Percentiles rank a stretch among this genome's conserved stretches.
phyloP scores from a whole-genome alignment of 2,797 vertebrate genomes.

The Tolypeutes matacus region DNA sequence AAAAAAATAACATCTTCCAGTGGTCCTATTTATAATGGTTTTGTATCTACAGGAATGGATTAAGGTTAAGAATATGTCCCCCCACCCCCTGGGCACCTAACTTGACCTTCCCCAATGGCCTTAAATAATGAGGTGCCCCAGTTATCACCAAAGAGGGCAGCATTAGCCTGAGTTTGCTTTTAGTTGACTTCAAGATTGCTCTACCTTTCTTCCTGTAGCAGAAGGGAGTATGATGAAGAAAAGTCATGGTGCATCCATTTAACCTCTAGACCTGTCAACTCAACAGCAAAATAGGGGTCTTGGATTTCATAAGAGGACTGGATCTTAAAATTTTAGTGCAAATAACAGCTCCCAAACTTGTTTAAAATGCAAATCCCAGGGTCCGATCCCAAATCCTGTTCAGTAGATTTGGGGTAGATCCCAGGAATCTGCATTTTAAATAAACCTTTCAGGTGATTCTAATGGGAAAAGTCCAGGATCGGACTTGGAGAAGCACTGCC shows the following conservation, averaged over 20 bases:
- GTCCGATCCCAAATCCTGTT: not conserved
- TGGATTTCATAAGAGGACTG: not conserved
- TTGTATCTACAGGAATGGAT: no score
- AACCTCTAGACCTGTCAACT: not conserved
- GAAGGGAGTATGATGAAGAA: not conserved
- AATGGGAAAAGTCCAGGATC: not conserved
- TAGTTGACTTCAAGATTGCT: not conserved
- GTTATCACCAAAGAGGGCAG: not conserved
- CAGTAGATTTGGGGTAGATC: not conserved
- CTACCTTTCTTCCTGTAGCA: not conserved
- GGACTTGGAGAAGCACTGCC: not conserved
- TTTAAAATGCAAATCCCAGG: constrained; percentile 7
- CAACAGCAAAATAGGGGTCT: not conserved
- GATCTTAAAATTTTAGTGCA: not conserved
- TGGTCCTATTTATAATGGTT: no score
- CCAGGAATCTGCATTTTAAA: not conserved
- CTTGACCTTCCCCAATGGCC: not conserved
- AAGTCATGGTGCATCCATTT: not conserved
- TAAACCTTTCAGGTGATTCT: not conserved
- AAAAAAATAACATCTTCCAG: no score
- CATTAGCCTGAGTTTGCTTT: not conserved
- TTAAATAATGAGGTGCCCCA: not conserved
- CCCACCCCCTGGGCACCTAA: no score
- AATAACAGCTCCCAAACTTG: not conserved
- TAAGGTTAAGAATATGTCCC: no score